These are phyloP conservation scores for Sabatieria punctata DNA, from an alignment of 2,888 invertebrate species.

Conservation along the genomic window DNA sequence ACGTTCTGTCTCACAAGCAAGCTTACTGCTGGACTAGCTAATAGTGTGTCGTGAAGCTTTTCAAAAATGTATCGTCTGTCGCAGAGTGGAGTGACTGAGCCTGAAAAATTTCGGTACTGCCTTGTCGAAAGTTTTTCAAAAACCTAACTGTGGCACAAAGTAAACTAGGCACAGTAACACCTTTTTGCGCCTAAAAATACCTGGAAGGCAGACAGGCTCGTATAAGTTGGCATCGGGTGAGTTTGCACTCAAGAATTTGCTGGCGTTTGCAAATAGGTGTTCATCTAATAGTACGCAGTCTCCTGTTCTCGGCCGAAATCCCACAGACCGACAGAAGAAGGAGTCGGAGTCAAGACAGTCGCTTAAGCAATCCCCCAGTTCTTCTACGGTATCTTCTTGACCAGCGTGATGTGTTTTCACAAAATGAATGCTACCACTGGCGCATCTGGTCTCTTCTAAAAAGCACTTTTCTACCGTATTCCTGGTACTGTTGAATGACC, in stretches of 20 bases:
- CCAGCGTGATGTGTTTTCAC: background rate
- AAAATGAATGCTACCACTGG: background rate
- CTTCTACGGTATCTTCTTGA: background rate
- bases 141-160: no score
- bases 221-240: conserved; percentile 20
- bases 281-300: conserved; percentile 24
- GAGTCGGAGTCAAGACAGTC: background rate
- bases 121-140: no score
- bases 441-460: background rate
- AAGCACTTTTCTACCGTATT: no score
- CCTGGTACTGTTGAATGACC: conserved; percentile 7
- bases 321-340: conserved; percentile 3
- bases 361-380: background rate
- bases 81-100: conserved; percentile 11
- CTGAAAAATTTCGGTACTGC: no score
- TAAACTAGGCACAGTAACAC: no score
- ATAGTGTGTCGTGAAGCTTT: conserved; percentile 14
- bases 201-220: conserved; percentile 23
- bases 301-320: conserved; percentile 15
- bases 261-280: conserved; percentile 12
- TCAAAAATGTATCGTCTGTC: conserved; percentile 18
- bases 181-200: no score
- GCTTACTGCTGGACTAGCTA: conserved; percentile 8
- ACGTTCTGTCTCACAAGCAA: background rate
- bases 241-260: conserved; percentile 13